Base-by-base conservation (phyloP, 1,140 invertebrate species). In the Ips nitidus region DNA sequence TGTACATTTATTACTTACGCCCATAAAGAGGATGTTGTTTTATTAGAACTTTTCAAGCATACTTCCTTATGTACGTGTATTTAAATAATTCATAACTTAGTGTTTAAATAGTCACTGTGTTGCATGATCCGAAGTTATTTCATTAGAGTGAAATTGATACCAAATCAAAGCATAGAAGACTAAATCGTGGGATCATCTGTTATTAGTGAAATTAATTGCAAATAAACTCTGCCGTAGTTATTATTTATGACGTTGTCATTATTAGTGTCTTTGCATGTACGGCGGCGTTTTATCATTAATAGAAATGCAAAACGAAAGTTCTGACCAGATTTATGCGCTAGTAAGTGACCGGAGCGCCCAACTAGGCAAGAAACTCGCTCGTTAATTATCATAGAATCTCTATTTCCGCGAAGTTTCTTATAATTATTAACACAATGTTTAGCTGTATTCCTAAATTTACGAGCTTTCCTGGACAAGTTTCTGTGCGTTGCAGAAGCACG, bases 301-400 rank as follows among this genome's bases (percentile, higher is more conserved):
- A 62, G 43, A 50, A 62, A 50, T 50, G 45, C 60, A 62, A 45
- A 62, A 45, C n/a, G 60, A 62, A 62, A 45, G 60, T 62, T 38
- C 22, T 38, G 38, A 37, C 39, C 45, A 22, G 38, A 62, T 62
- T 62, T 62, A 50, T 62, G n/a, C n/a, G 41, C 45, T 8, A 50
- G 22, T 50, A 50, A 50, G 45, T 50, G 22, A 50, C 2, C 36
- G 53, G 53, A 56, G 38, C 22, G 45, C 45, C 22, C 45, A 50
- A 50, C 7, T 22, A 6, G 22, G 3, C 45, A 50, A 50, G 45
- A 50, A 50, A 50, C 45, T 50, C 6, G 7, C 6, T 50, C 22
- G 22, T 50, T 50, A 50, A 50, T 50, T 50, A 50, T 50, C 22
- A 50, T 22, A 50, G 45, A 50, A 50, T 50, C 45, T 2, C 45